These are phyloP conservation scores for Apis dorsata DNA, from an alignment of 1,140 invertebrate genomes.

Conservation along the genomic window DNA sequence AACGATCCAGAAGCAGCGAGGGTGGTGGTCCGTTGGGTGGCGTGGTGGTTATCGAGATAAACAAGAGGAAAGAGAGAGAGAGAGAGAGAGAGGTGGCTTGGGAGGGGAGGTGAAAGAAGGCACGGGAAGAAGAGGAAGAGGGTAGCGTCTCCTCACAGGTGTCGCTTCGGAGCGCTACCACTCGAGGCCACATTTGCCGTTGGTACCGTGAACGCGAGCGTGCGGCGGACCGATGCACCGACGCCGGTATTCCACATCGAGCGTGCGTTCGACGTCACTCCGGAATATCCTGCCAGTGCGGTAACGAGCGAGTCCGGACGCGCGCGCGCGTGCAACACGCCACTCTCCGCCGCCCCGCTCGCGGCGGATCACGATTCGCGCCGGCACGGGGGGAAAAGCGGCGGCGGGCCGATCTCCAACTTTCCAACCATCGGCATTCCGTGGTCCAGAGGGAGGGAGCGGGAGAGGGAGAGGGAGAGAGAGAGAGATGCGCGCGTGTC, in stretches of 20 bases:
- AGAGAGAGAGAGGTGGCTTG: not conserved
- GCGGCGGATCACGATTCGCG: no score
- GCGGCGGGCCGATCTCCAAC: no score
- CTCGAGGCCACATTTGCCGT: constrained; percentile 64
- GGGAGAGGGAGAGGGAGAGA: no score
- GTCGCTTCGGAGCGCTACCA: constrained; percentile 68
- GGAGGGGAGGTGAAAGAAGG: constrained; percentile 35
- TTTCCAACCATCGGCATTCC: no score
- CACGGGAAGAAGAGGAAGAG: constrained; percentile 63
- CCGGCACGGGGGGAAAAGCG: no score
- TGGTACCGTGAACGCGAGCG: constrained; percentile 67
- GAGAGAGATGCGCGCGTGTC: not conserved
- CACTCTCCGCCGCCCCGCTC: not conserved
- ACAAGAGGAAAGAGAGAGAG: constrained; percentile 3
- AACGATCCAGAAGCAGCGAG: constrained; percentile 41
- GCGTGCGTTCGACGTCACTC: constrained; percentile 43
- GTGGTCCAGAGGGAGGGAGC: no score
- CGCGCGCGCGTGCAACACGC: not conserved
- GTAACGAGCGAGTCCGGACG: constrained; percentile 4
- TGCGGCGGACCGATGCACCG: constrained; percentile 61
- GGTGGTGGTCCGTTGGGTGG: constrained; percentile 26
- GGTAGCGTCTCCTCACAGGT: constrained; percentile 68
- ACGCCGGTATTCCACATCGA: constrained; percentile 54
- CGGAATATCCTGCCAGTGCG: constrained; percentile 14
- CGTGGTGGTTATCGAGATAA: constrained; percentile 60